Evolutionary conservation across 2,113 vertebrate species (phyloP).

Genomic region (Macheiramphus alcinus): DNA sequence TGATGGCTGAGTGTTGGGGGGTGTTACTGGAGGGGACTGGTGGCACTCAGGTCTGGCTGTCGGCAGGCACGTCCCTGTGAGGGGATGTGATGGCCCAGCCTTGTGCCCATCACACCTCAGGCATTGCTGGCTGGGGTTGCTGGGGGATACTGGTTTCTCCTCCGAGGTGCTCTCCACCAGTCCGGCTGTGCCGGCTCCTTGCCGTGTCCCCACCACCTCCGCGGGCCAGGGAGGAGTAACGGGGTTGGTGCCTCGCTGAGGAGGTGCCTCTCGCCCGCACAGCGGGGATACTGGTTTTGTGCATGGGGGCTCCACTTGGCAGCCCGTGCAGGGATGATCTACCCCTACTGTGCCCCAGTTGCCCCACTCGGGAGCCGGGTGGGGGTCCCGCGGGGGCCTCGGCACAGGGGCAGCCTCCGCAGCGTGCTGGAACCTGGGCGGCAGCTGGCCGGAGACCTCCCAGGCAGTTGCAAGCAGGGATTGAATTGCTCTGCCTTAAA

Average conservation of each 20-base stretch:
- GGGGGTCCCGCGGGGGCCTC: rapidly evolving
- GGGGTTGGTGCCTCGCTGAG: background rate
- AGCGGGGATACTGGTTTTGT: rapidly evolving
- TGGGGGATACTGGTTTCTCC: background rate
- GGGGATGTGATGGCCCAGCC: background rate
- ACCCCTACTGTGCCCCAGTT: background rate
- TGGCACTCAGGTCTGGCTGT: background rate
- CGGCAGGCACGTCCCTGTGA: background rate
- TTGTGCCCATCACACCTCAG: background rate
- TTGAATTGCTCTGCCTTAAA: background rate
- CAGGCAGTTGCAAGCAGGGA: background rate
- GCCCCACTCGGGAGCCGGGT: rapidly evolving
- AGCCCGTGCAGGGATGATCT: background rate
- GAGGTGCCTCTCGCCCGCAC: rapidly evolving
- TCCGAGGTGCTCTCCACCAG: rapidly evolving
- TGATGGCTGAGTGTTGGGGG: background rate
- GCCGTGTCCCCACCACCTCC: rapidly evolving
- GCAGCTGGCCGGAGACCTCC: constrained; percentile 19
- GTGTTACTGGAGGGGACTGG: background rate
- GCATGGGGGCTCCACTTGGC: background rate
- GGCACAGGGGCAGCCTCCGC: rapidly evolving
- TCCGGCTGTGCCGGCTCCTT: background rate
- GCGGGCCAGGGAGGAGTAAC: rapidly evolving
- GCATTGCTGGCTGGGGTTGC: background rate
- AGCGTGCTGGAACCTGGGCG: rapidly evolving